These are phyloP conservation scores for Microplitis demolitor DNA, from an alignment of 1,140 invertebrate species.

Conservation along the genomic window DNA sequence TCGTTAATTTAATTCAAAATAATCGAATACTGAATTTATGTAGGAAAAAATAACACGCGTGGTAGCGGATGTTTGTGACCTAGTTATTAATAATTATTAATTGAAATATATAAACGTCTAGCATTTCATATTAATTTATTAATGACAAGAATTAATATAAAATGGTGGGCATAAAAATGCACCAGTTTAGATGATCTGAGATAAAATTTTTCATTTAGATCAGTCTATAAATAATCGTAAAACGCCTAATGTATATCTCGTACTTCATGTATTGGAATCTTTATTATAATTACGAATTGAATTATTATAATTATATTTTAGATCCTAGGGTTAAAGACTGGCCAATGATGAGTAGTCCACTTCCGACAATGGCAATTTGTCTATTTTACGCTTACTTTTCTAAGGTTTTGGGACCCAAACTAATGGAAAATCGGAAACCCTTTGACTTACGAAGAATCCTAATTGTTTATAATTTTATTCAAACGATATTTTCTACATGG, in stretches of 20 bases:
- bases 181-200: background rate
- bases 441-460: conserved; percentile 82
- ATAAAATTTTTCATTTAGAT: too few species aligned
- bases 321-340: conserved; percentile 89
- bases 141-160: background rate
- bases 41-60: background rate
- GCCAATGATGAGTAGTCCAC: conserved; percentile 90
- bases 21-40: too few species aligned
- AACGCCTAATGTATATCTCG: conserved; percentile 6
- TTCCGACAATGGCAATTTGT: conserved; percentile 84
- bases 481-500: conserved; percentile 89
- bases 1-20: too few species aligned
- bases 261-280: too few species aligned
- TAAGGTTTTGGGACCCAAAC: conserved; percentile 78
- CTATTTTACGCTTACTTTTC: conserved; percentile 85
- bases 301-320: conserved; percentile 55
- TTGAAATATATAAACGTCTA: background rate
- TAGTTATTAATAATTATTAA: conserved; percentile 5
- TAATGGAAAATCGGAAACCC: conserved; percentile 91
- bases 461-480: conserved; percentile 86
- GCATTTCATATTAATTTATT: background rate
- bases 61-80: background rate
- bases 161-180: background rate
- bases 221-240: too few species aligned
- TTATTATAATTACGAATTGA: background rate